Conservation (phyloP, 2,113 vertebrate species). For the Phalacrocorax brasilianus region DNA sequence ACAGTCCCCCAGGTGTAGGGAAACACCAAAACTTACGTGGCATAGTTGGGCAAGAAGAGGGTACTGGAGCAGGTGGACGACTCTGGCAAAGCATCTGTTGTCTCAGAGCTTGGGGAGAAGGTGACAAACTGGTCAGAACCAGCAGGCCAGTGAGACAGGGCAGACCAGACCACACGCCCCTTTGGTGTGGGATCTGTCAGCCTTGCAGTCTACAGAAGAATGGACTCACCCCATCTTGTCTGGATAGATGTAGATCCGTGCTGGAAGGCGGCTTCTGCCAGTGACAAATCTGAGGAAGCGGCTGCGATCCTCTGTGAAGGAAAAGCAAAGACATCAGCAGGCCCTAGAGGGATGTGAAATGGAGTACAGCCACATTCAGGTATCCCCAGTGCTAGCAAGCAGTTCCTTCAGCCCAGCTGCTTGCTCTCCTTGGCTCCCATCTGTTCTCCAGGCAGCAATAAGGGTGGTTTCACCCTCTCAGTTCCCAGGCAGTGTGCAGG, state of each 20-base stretch:
- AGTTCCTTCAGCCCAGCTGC: not conserved
- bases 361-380: not conserved
- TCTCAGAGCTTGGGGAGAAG: slow-evolving; percentile 83
- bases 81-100: slow-evolving; percentile 91
- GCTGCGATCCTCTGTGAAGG: slow-evolving; percentile 92
- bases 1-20: not conserved
- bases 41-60: slow-evolving; percentile 93
- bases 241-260: slow-evolving; percentile 93
- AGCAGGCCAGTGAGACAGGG: not conserved
- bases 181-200: not conserved
- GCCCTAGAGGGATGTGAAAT: not conserved
- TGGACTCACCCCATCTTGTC: slow-evolving; percentile 89
- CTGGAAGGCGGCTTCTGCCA: slow-evolving; percentile 94
- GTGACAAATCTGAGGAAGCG: slow-evolving; percentile 97
- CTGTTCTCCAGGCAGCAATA: not conserved
- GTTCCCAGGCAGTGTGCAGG: not conserved
- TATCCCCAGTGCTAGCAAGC: not conserved
- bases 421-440: not conserved
- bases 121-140: not conserved
- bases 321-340: not conserved
- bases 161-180: not conserved
- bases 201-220: not conserved
- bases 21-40: slow-evolving; percentile 78
- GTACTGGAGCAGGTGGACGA: slow-evolving; percentile 97
- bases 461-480: not conserved